Conservation (phyloP, 2,888 invertebrate genomes). For the Rutpela maculata region DNA sequence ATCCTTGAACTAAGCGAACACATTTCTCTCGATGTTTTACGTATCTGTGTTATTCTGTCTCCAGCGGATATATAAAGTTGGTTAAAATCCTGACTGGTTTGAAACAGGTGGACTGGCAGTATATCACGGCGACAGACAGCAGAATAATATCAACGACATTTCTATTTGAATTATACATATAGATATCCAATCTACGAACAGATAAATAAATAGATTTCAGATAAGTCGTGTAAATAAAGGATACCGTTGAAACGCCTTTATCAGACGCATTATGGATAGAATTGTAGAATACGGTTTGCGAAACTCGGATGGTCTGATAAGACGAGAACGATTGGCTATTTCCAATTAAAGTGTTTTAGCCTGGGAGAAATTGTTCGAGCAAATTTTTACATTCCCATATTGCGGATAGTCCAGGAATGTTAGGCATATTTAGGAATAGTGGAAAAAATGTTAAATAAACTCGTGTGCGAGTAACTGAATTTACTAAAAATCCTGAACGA, state of each 20-base stretch:
- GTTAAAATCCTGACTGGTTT: neutral
- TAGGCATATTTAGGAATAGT: too few species aligned
- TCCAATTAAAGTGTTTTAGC: neutral
- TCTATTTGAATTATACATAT: neutral
- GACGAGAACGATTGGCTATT: neutral
- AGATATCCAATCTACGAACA: neutral
- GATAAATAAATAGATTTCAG: constrained; percentile 3
- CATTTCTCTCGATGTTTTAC: neutral
- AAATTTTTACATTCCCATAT: neutral
- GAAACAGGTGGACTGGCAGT: constrained; percentile 3
- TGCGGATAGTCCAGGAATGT: too few species aligned
- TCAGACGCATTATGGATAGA: neutral
- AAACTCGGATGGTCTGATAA: neutral
- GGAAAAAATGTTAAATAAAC: too few species aligned
- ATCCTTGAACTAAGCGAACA: neutral
- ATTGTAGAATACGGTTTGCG: neutral
- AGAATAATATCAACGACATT: neutral
- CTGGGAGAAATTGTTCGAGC: neutral
- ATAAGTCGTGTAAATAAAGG: neutral
- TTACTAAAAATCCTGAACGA: too few species aligned
- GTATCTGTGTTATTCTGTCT: neutral
- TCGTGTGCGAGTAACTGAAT: too few species aligned
- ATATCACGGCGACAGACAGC: neutral
- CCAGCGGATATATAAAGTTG: neutral
- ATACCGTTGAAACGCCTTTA: neutral